Evolutionary conservation across 2,888 invertebrate species (phyloP).

Genomic region (Apeira syringaria): DNA sequence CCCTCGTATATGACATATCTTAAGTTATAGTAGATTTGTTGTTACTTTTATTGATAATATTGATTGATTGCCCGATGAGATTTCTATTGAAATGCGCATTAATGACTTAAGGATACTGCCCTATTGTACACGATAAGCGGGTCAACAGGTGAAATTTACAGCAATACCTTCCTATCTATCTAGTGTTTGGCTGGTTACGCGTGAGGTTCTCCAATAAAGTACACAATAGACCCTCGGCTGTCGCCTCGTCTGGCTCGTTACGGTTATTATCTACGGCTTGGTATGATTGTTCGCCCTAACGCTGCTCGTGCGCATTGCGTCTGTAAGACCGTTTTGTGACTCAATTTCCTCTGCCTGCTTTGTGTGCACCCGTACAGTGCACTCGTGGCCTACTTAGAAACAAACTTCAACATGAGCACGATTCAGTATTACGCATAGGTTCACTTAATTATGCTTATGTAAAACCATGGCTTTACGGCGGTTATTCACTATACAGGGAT

Average conservation of each 20-base stretch:
- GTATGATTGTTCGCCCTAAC: slow-evolving; percentile 60
- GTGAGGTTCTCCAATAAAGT: slow-evolving; percentile 41
- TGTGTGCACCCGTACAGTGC: slow-evolving; percentile 19
- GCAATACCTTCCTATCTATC: no score
- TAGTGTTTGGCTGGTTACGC: slow-evolving; percentile 46
- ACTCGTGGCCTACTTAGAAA: slow-evolving; percentile 14
- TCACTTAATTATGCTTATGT: no score
- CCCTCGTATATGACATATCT: no score
- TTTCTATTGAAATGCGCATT: no score
- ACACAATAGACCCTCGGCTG: slow-evolving; percentile 52
- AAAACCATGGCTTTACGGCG: no score
- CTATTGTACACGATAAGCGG: no score
- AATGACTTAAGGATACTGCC: no score
- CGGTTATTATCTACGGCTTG: slow-evolving; percentile 58
- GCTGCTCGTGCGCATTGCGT: slow-evolving; percentile 56
- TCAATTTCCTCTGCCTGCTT: slow-evolving; percentile 48
- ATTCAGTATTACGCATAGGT: neutral
- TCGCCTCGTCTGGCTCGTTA: slow-evolving; percentile 45
- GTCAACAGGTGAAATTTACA: no score
- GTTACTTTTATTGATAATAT: no score
- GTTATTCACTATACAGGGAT: no score
- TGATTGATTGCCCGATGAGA: no score
- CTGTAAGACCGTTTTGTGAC: slow-evolving; percentile 54
- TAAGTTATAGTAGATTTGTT: no score
- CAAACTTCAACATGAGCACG: slow-evolving; percentile 5